Evolutionary conservation across 2,113 vertebrate genomes (phyloP).

Genomic region (Seriola dumerili): DNA sequence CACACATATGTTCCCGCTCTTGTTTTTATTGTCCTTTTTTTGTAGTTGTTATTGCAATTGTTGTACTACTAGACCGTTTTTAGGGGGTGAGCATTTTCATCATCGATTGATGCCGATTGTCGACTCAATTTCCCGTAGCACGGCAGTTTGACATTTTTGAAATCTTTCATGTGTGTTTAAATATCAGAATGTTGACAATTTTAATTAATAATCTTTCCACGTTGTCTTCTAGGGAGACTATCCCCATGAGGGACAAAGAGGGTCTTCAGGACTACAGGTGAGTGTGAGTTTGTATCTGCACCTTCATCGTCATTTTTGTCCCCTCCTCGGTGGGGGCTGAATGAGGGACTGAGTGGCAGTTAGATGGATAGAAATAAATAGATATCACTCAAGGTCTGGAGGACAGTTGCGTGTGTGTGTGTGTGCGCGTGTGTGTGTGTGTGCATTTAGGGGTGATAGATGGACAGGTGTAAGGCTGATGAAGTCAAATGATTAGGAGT

Average conservation of each 20-base stretch:
- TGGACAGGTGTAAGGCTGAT: slow-evolving; percentile 33
- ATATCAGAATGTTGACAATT: background rate
- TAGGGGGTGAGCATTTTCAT: too few species aligned
- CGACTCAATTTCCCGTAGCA: too few species aligned
- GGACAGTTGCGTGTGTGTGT: background rate
- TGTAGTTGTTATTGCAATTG: background rate
- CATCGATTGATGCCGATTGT: too few species aligned
- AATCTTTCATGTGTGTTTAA: too few species aligned
- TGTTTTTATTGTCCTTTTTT: background rate
- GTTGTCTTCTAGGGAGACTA: slow-evolving; percentile 85
- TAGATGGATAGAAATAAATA: slow-evolving; percentile 40
- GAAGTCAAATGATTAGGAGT: slow-evolving; percentile 27
- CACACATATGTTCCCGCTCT: slow-evolving; percentile 6
- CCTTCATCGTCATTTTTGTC: background rate
- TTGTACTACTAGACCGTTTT: background rate
- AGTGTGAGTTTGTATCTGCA: slow-evolving; percentile 22
- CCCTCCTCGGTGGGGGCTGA: background rate
- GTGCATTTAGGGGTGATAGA: slow-evolving; percentile 17
- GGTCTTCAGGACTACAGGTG: slow-evolving; percentile 98
- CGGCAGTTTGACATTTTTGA: too few species aligned
- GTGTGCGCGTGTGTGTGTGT: background rate
- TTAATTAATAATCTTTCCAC: background rate
- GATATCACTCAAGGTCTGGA: slow-evolving; percentile 1
- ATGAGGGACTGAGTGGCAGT: slow-evolving; percentile 16
- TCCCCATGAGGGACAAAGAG: slow-evolving; percentile 98